A percentile compares a stretch with the other conserved stretches of the same genome.
Conservation (phyloP, 2,888 invertebrate genomes). For the Geotrupes spiniger region DNA sequence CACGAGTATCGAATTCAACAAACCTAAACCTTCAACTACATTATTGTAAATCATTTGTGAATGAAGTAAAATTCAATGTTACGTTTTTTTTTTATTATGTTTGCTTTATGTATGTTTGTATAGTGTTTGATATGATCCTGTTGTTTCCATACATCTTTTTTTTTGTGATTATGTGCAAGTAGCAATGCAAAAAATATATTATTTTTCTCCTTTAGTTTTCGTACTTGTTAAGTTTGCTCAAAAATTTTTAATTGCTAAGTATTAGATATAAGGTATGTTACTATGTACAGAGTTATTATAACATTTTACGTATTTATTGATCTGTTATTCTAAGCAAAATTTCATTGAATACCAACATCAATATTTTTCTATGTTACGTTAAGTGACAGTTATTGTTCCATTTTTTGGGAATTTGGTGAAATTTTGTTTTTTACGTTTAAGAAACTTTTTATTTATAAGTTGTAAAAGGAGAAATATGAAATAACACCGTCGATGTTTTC, state of each 20-base stretch:
- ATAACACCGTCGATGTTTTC: conserved; percentile 12
- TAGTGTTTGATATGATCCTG: conserved; percentile 7
- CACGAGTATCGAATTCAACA: no score
- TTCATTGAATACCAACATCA: no score
- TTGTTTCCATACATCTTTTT: conserved; percentile 2
- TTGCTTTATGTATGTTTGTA: conserved; percentile 5
- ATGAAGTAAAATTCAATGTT: no score
- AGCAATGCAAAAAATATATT: conserved; percentile 11
- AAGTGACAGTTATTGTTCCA: no score
- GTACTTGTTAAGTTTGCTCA: conserved; percentile 8
- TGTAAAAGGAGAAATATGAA: no score
- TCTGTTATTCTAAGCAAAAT: no score
- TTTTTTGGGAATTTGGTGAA: no score
- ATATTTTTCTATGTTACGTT: no score
- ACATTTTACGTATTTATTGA: conserved; percentile 8
- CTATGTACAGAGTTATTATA: conserved; percentile 5
- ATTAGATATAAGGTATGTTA: conserved; percentile 5
- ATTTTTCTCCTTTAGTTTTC: conserved; percentile 2
- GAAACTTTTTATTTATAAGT: no score
- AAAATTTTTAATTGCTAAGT: conserved; percentile 3
- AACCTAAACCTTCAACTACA: no score
- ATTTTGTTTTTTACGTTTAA: no score
- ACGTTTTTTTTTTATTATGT: not conserved
- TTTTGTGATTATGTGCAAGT: conserved; percentile 10
- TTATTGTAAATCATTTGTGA: no score